These are phyloP conservation scores for Aulostomus chinensis DNA, from an alignment of 2,797 vertebrate genomes.

Conservation along the genomic window DNA sequence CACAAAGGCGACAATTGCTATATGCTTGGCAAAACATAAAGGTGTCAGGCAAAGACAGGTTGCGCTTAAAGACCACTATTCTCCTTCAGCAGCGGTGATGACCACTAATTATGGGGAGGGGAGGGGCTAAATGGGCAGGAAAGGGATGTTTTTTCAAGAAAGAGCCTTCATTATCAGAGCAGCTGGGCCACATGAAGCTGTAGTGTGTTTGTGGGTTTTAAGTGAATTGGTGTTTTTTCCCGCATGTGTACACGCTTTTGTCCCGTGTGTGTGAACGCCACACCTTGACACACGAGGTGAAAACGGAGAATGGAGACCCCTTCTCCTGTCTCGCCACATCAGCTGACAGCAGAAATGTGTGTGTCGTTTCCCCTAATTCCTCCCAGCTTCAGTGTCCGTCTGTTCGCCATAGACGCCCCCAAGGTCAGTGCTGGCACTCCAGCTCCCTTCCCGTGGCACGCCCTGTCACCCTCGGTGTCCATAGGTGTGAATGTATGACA, in stretches of 20 bases:
- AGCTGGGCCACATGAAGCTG: constrained; percentile 57
- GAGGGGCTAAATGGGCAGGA: constrained; percentile 55
- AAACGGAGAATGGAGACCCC: constrained; percentile 49
- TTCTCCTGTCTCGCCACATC: constrained; percentile 48
- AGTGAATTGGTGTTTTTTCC: constrained; percentile 51
- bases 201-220: constrained; percentile 29
- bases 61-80: constrained; percentile 77
- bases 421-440: constrained; percentile 51
- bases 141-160: constrained; percentile 59
- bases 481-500: constrained; percentile 64
- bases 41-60: constrained; percentile 79
- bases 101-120: constrained; percentile 75
- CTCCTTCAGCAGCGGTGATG: constrained; percentile 74
- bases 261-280: constrained; percentile 26
- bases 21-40: constrained; percentile 74
- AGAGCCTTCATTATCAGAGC: constrained; percentile 72
- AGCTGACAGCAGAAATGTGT: no score
- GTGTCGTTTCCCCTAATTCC: not conserved
- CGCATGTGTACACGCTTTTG: constrained; percentile 42
- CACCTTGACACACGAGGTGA: constrained; percentile 52
- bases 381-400: constrained; percentile 20
- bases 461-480: constrained; percentile 57
- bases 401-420: constrained; percentile 37
- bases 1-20: constrained; percentile 82
- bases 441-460: constrained; percentile 47